Conservation (phyloP, 2,888 invertebrate genomes). For the Artemia sinica region DNA sequence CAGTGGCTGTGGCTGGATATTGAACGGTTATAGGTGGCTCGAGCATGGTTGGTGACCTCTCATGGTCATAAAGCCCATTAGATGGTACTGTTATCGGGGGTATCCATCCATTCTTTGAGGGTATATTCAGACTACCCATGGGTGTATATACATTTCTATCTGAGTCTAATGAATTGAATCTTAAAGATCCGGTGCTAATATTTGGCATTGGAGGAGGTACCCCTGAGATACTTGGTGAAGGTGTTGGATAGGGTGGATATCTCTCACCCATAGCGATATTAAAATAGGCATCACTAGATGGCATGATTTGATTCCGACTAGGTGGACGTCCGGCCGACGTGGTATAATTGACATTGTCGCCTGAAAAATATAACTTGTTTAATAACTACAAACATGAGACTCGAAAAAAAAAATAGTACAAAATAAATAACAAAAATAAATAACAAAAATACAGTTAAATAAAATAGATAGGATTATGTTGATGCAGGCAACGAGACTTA, state of each 20-base stretch:
- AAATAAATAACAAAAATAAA: too few species aligned
- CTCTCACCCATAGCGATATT: slow-evolving; percentile 52
- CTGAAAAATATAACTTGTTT: slow-evolving; percentile 22
- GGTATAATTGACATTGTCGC: slow-evolving; percentile 33
- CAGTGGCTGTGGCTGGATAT: slow-evolving; percentile 18
- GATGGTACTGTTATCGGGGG: slow-evolving; percentile 12
- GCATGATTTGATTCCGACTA: slow-evolving; percentile 53
- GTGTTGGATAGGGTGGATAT: slow-evolving; percentile 61
- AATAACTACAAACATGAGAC: too few species aligned
- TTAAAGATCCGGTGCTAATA: slow-evolving; percentile 16
- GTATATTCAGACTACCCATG: slow-evolving; percentile 22
- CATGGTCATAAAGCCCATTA: slow-evolving; percentile 4
- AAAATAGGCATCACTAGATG: slow-evolving; percentile 58
- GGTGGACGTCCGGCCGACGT: slow-evolving; percentile 38
- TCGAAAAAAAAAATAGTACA: too few species aligned
- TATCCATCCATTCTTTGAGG: slow-evolving; percentile 17
- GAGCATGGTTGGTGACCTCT: slow-evolving; percentile 17
- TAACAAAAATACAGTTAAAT: too few species aligned
- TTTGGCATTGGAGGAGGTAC: slow-evolving; percentile 18
- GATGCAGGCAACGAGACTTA: too few species aligned
- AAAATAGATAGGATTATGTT: too few species aligned
- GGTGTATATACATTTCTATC: slow-evolving; percentile 20
- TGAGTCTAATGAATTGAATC: slow-evolving; percentile 18
- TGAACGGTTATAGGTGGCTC: slow-evolving; percentile 17
- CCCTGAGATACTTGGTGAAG: slow-evolving; percentile 28